phyloP scores from a whole-genome alignment of 1,140 invertebrate species.

The Zaprionus nigranus region DNA sequence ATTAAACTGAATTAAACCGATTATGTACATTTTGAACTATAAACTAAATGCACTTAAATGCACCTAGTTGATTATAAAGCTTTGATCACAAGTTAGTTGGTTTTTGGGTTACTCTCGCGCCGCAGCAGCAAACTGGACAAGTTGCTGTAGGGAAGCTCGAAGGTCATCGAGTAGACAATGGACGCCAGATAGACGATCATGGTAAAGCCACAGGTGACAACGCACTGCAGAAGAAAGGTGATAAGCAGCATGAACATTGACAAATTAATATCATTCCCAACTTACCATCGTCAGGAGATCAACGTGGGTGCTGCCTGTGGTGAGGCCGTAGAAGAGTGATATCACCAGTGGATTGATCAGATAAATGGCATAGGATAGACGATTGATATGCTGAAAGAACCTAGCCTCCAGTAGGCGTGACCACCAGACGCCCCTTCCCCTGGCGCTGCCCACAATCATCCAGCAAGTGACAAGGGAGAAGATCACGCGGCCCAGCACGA shows the following conservation, averaged over 20 bases:
- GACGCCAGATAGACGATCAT: constrained; percentile 75
- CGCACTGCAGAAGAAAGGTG: constrained; percentile 51
- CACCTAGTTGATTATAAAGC: constrained; percentile 37
- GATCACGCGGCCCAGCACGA: constrained; percentile 62
- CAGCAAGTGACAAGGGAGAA: constrained; percentile 74
- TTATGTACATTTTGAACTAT: constrained; percentile 37
- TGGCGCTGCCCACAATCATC: constrained; percentile 81
- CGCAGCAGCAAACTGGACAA: constrained; percentile 66
- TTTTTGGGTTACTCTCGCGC: constrained; percentile 52
- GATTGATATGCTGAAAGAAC: constrained; percentile 79
- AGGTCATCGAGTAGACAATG: constrained; percentile 76
- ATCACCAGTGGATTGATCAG: constrained; percentile 81
- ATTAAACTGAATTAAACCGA: constrained; percentile 26
- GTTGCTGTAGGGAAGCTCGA: constrained; percentile 82
- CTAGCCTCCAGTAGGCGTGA: constrained; percentile 74
- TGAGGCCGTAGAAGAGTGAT: constrained; percentile 66
- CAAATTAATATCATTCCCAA: constrained; percentile 19
- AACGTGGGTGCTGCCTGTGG: constrained; percentile 66
- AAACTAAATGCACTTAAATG: constrained; percentile 33
- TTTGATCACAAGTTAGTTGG: constrained; percentile 66
- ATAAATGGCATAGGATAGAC: constrained; percentile 80
- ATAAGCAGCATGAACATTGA: neutral
- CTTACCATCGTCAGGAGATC: constrained; percentile 77
- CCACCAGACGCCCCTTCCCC: constrained; percentile 71
- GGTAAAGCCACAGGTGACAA: constrained; percentile 68